Conservation (phyloP, 2,113 vertebrate species). For the Lates calcarifer region DNA sequence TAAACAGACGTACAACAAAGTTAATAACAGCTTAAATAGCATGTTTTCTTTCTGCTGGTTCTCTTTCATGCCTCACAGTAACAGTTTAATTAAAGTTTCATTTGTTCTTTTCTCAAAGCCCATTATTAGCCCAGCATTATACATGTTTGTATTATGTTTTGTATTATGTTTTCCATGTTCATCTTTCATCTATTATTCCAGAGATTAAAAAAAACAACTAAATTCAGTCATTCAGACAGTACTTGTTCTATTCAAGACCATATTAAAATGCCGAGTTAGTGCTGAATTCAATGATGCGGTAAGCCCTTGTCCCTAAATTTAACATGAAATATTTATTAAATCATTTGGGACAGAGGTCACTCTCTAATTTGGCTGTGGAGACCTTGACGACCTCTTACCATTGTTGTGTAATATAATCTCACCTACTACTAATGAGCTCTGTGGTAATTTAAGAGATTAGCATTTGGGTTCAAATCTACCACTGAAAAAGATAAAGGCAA, state of each 20-base stretch:
- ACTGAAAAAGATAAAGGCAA: neutral
- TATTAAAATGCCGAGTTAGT: too few species aligned
- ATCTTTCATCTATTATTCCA: neutral
- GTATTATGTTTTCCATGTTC: neutral
- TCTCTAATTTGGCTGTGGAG: too few species aligned
- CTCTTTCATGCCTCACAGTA: neutral
- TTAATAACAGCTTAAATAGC: neutral
- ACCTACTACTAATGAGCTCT: neutral
- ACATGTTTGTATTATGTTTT: neutral
- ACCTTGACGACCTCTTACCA: too few species aligned
- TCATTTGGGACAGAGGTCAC: neutral
- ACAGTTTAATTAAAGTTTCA: neutral
- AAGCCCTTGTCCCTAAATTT: neutral
- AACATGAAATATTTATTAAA: neutral
- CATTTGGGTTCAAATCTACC: neutral
- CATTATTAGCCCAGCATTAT: neutral
- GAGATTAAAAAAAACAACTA: too few species aligned
- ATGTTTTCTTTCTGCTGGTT: conserved; percentile 8
- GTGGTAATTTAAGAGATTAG: neutral
- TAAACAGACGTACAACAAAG: conserved; percentile 23
- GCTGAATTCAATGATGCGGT: neutral
- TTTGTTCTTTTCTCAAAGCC: neutral
- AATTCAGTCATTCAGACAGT: neutral
- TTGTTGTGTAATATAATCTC: neutral
- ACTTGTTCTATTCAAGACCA: neutral